A percentile compares a stretch with the other conserved stretches of the same genome.
These are phyloP conservation scores for Tachysurus fulvidraco DNA, from an alignment of 2,113 vertebrate species.

Conservation along the genomic window DNA sequence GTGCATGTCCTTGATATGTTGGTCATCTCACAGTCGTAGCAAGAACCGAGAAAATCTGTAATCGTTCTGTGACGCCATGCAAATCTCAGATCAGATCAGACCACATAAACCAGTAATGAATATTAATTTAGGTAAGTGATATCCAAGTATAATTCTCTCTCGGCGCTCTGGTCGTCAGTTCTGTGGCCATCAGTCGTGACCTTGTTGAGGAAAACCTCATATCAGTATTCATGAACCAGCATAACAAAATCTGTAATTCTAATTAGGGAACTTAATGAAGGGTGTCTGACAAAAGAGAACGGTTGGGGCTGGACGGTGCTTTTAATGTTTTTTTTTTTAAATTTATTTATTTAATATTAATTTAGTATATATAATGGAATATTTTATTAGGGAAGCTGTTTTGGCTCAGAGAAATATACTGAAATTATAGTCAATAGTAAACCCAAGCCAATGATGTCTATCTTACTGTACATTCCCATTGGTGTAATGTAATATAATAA, in stretches of 20 bases:
- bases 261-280: constrained; percentile 42
- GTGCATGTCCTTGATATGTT: constrained; percentile 21
- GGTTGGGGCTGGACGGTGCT: neutral
- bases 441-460: neutral
- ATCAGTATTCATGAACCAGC: constrained; percentile 37
- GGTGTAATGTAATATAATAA: no score
- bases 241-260: constrained; percentile 53
- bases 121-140: constrained; percentile 38
- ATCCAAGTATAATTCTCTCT: constrained; percentile 23
- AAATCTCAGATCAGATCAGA: constrained; percentile 41
- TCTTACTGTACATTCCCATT: neutral
- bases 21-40: constrained; percentile 16
- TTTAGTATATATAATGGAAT: neutral
- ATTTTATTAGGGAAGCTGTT: neutral
- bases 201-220: constrained; percentile 41
- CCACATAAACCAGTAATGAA: constrained; percentile 28
- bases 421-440: neutral
- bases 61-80: constrained; percentile 27
- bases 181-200: constrained; percentile 34
- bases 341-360: neutral
- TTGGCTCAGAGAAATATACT: neutral
- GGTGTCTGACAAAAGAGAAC: neutral
- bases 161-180: constrained; percentile 14
- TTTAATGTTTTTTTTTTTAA: constrained; percentile 11
- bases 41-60: constrained; percentile 18